Evolutionary conservation across 1,140 invertebrate genomes (phyloP).

Genomic region (Brachionus koreanus): DNA sequence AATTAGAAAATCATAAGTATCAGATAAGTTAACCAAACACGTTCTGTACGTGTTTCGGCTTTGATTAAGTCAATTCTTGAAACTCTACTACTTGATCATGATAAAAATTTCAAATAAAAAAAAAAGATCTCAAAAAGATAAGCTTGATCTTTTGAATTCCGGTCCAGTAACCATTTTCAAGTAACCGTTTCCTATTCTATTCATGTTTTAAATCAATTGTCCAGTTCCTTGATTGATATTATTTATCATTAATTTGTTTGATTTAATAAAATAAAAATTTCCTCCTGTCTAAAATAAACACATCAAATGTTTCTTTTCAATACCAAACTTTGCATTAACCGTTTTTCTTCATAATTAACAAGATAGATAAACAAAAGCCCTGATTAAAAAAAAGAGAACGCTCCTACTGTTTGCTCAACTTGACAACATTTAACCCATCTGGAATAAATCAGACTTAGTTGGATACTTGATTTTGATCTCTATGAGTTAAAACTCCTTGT

Average conservation of each 20-base stretch:
- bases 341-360: background rate
- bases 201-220: background rate
- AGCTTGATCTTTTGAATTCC: background rate
- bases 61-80: background rate
- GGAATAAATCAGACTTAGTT: background rate
- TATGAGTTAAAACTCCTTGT: background rate
- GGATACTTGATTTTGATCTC: background rate
- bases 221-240: background rate
- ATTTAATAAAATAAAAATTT: background rate
- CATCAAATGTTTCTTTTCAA: no score
- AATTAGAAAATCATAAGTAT: background rate
- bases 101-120: background rate
- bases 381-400: background rate
- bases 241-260: background rate
- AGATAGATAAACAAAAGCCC: background rate
- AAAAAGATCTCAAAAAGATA: background rate
- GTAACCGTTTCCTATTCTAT: background rate
- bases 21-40: conserved; percentile 2
- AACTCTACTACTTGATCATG: background rate
- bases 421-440: background rate
- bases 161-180: background rate
- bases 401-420: background rate
- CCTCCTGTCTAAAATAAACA: background rate
- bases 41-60: background rate
- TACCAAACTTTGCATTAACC: background rate